A percentile compares a stretch with the other conserved stretches of the same genome.
These are phyloP conservation scores for Diaprepes abbreviatus DNA, from an alignment of 2,888 invertebrate genomes.

Conservation along the genomic window DNA sequence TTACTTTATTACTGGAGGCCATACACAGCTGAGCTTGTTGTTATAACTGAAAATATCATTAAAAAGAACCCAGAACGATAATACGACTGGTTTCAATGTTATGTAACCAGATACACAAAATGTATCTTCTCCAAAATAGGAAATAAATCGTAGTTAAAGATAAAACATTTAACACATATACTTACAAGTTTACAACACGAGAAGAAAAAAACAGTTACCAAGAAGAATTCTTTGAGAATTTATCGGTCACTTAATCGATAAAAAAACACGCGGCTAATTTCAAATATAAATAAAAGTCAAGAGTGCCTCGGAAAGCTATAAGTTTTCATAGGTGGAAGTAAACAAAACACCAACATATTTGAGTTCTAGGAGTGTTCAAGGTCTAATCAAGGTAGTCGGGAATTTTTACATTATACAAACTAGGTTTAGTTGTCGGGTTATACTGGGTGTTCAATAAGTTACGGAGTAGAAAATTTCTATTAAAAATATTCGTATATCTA, in stretches of 20 bases:
- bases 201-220: constrained; percentile 24
- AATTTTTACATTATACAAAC: constrained; percentile 31
- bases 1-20: no score
- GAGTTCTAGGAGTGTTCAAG: constrained; percentile 45
- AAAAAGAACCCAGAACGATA: neutral
- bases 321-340: constrained; percentile 43
- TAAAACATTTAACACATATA: constrained; percentile 21
- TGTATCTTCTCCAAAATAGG: constrained; percentile 11
- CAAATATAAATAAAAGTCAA: constrained; percentile 42
- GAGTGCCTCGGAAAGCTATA: constrained; percentile 28
- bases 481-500: no score
- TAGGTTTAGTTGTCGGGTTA: constrained; percentile 13
- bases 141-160: constrained; percentile 16
- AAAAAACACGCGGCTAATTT: constrained; percentile 37
- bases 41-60: no score
- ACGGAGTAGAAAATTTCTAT: no score
- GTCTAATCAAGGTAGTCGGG: constrained; percentile 40
- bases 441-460: constrained; percentile 17
- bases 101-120: constrained; percentile 7
- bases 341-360: constrained; percentile 41
- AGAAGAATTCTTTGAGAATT: constrained; percentile 21
- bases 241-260: constrained; percentile 30
- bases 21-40: no score
- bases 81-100: constrained; percentile 1
- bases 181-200: constrained; percentile 20